Evolutionary conservation across 2,888 invertebrate genomes (phyloP).

Genomic region (Dyspetes luteomarginatus): DNA sequence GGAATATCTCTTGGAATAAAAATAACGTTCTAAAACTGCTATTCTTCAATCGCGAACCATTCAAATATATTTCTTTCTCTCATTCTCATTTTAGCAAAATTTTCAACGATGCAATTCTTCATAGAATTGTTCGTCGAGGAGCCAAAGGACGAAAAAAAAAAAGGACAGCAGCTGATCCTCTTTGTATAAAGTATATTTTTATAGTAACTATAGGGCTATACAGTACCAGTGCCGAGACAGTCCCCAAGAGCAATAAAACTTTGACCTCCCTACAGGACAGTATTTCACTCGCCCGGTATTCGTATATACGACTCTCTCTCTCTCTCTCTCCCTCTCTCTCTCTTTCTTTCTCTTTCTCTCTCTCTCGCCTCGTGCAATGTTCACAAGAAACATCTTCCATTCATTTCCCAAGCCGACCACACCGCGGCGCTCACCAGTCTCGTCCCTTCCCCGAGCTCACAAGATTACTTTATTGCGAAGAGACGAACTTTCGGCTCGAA

Average conservation of each 20-base stretch:
- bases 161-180: neutral
- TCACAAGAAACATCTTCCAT: constrained; percentile 36
- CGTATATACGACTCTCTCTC: constrained; percentile 4
- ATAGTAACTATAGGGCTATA: neutral
- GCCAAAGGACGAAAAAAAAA: neutral
- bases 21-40: constrained; percentile 18
- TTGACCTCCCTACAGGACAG: constrained; percentile 33
- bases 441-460: neutral
- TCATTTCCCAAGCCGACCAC: constrained; percentile 44
- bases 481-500: too few relatives aligned
- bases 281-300: constrained; percentile 16
- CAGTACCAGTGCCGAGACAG: neutral
- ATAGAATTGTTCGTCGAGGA: neutral
- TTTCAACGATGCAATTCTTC: constrained; percentile 26
- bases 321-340: neutral
- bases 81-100: constrained; percentile 17
- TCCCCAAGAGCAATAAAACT: constrained; percentile 47
- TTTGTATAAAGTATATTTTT: neutral
- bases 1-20: constrained; percentile 16
- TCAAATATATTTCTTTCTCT: constrained; percentile 34
- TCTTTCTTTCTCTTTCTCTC: constrained; percentile 20
- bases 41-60: constrained; percentile 26
- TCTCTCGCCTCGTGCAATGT: neutral
- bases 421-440: neutral
- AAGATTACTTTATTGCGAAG: constrained; percentile 46